These are phyloP conservation scores for Entomobrya proxima DNA, from an alignment of 2,888 invertebrate species.

Conservation along the genomic window DNA sequence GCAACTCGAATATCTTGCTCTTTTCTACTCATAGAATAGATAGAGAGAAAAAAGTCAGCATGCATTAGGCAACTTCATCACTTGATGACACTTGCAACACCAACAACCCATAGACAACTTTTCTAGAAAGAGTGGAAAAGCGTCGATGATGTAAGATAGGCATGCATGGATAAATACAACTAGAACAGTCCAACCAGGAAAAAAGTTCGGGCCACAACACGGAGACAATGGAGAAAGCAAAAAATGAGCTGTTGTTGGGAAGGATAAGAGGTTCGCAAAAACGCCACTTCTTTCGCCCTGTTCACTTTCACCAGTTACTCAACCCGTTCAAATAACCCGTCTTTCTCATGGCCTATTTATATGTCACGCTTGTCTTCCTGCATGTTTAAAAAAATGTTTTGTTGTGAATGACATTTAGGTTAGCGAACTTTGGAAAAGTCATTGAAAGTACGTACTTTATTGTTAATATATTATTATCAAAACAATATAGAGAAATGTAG, in stretches of 20 bases:
- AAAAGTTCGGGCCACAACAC: neutral
- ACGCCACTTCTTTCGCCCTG: neutral
- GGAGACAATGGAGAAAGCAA: neutral
- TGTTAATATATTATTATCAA: slow-evolving; percentile 18
- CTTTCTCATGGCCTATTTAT: slow-evolving; percentile 8
- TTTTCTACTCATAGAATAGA: neutral
- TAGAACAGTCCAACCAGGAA: neutral
- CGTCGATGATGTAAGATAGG: neutral
- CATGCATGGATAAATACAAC: neutral
- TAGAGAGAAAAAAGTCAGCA: slow-evolving; percentile 6
- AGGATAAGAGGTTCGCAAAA: neutral
- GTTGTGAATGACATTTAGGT: slow-evolving; percentile 50
- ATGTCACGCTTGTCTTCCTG: slow-evolving; percentile 21
- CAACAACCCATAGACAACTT: neutral
- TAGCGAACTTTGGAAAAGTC: slow-evolving; percentile 48
- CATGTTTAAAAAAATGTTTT: slow-evolving; percentile 39
- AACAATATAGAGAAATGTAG: neutral
- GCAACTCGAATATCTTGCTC: slow-evolving; percentile 7
- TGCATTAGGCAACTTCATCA: slow-evolving; percentile 19
- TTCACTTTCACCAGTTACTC: neutral
- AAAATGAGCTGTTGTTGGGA: neutral
- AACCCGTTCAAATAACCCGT: neutral
- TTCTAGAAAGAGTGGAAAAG: neutral
- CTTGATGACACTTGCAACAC: neutral
- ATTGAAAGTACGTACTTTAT: neutral